Evolutionary conservation across 2,113 vertebrate species (phyloP).

Genomic region (Ondatra zibethicus): DNA sequence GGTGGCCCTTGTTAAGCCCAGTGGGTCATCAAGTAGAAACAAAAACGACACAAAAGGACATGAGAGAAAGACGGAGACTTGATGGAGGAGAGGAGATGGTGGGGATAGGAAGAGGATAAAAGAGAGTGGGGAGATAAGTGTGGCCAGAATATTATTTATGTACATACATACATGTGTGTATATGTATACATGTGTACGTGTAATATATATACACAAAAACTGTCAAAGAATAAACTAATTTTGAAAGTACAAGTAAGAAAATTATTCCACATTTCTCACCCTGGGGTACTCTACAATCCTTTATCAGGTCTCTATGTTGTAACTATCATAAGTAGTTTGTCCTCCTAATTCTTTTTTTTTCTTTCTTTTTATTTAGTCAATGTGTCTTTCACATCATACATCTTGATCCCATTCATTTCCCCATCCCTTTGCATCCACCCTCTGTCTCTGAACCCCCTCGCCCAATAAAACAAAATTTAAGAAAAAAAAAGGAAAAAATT

Average conservation of each 20-base stretch:
- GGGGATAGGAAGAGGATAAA: neutral
- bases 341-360: neutral
- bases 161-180: neutral
- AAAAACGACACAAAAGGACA: neutral
- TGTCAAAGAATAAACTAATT: neutral
- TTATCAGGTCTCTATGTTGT: neutral
- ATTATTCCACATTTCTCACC: constrained; percentile 9
- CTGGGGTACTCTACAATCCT: neutral
- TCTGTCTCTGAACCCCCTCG: neutral
- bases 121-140: neutral
- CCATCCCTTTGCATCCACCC: neutral
- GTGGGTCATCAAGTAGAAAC: neutral
- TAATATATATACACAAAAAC: neutral
- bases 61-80: neutral
- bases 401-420: neutral
- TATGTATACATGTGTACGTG: neutral
- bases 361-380: neutral
- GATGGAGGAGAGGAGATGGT: neutral
- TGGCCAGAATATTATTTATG: neutral
- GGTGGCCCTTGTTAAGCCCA: neutral
- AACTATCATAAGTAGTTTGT: neutral
- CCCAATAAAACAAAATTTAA: neutral
- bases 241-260: neutral
- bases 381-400: neutral
- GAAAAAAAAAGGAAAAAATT: neutral